These are phyloP conservation scores for Phataginus tricuspis DNA, from an alignment of 2,797 vertebrate species.

Conservation along the genomic window DNA sequence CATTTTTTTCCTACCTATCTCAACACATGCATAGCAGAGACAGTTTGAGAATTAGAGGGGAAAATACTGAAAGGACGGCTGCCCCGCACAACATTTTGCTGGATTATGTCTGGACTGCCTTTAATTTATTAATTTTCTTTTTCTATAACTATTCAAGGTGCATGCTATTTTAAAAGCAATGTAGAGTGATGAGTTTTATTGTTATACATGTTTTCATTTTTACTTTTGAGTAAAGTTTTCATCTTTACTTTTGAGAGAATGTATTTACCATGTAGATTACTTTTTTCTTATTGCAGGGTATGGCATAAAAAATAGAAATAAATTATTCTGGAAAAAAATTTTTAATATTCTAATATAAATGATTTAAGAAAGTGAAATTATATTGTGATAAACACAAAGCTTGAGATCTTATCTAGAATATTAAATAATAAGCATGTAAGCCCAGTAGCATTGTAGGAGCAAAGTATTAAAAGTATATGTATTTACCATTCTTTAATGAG, in stretches of 20 bases:
- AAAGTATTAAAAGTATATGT: neutral
- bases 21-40: neutral
- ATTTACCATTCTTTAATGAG: neutral
- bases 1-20: no score
- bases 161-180: neutral
- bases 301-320: constrained; percentile 7
- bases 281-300: neutral
- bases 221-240: no score
- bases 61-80: neutral
- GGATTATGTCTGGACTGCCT: neutral
- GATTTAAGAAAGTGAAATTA: constrained; percentile 11
- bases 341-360: neutral
- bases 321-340: neutral
- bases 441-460: neutral
- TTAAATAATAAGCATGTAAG: neutral
- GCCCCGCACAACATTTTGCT: neutral
- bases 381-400: neutral
- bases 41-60: neutral
- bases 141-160: neutral
- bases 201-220: constrained; percentile 21
- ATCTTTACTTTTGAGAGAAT: neutral
- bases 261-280: neutral
- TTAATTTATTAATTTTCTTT: neutral
- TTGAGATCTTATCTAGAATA: neutral
- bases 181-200: neutral